phyloP scores from a whole-genome alignment of 2,797 vertebrate genomes.

The Anguilla anguilla region DNA sequence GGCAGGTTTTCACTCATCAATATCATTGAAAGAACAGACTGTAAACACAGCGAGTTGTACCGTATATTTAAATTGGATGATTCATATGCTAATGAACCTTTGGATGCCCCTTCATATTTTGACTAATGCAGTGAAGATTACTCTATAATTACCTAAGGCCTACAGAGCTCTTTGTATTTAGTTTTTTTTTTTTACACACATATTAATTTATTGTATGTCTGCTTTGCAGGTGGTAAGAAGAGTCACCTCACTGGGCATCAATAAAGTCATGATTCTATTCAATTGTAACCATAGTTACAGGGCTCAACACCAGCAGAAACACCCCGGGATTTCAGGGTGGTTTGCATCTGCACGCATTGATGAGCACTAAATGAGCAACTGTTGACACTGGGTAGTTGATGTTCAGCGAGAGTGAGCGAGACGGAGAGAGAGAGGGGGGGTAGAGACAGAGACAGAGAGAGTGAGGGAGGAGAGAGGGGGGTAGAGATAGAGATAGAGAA shows the following conservation, averaged over 20 bases:
- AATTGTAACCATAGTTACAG: background rate
- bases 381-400: background rate
- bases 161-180: background rate
- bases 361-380: background rate
- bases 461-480: background rate
- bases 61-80: background rate
- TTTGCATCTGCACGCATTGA: background rate
- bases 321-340: background rate
- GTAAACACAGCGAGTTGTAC: background rate
- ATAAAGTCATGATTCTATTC: background rate
- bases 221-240: background rate
- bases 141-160: background rate
- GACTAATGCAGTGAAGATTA: background rate
- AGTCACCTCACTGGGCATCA: background rate
- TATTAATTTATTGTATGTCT: background rate
- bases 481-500: no score
- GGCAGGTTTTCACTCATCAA: background rate
- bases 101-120: background rate
- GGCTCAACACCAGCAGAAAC: background rate
- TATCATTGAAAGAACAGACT: background rate
- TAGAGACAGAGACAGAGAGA: background rate
- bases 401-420: background rate
- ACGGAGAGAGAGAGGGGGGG: background rate
- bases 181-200: background rate
- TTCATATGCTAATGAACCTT: background rate